A percentile compares a stretch with the other conserved stretches of the same genome.
Conservation (phyloP, 1,140 invertebrate species). For the Hypothenemus hampei region DNA sequence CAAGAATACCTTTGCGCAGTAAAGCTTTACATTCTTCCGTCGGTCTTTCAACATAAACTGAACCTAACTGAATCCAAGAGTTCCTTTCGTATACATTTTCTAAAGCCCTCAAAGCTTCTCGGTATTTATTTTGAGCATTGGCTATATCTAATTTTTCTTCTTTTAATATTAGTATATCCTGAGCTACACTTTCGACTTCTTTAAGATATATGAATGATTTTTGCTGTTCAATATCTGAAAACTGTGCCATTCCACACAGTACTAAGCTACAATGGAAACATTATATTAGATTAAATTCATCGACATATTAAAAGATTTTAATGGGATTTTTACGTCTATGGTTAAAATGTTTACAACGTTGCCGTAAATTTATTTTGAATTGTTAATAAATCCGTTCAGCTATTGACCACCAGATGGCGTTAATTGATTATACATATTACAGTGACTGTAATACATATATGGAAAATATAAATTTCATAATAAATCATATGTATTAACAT, state of each 20-base stretch:
- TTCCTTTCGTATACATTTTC: slow-evolving; percentile 31
- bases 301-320: no score
- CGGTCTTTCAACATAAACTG: slow-evolving; percentile 34
- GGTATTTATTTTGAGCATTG: slow-evolving; percentile 39
- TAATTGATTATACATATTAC: no score
- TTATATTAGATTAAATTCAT: no score
- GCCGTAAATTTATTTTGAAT: no score
- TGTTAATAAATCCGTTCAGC: no score
- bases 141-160: slow-evolving; percentile 36
- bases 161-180: slow-evolving; percentile 42
- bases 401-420: no score
- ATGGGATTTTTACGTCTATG: no score
- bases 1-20: slow-evolving; percentile 31
- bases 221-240: slow-evolving; percentile 32
- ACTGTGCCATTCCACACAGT: slow-evolving; percentile 27
- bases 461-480: no score
- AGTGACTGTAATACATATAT: no score
- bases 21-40: slow-evolving; percentile 34
- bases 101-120: slow-evolving; percentile 37
- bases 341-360: no score
- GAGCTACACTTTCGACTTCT: slow-evolving; percentile 39
- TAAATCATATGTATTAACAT: no score
- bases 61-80: slow-evolving; percentile 37
- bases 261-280: no score
- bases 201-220: slow-evolving; percentile 38